Percentiles rank a stretch among this genome's conserved stretches.
phyloP scores from a whole-genome alignment of 2,113 vertebrate genomes.

The Pituophis catenifer region DNA sequence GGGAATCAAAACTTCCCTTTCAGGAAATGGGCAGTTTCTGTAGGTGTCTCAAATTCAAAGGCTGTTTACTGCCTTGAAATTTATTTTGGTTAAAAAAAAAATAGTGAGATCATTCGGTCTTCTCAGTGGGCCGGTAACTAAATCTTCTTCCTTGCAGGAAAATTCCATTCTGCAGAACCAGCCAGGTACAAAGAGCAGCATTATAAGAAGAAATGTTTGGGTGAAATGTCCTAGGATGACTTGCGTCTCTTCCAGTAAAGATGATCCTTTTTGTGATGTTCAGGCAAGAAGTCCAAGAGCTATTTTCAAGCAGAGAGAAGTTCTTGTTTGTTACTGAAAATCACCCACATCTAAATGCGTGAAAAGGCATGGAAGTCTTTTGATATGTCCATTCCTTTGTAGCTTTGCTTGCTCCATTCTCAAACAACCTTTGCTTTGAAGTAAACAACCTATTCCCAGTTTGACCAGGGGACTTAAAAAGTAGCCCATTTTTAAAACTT shows the following conservation, averaged over 20 bases:
- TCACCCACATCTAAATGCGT: background rate
- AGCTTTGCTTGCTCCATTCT: background rate
- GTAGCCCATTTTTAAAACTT: background rate
- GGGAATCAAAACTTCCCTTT: background rate
- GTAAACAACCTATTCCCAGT: background rate
- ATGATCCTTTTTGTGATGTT: background rate
- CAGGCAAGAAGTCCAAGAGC: background rate
- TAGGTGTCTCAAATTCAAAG: background rate
- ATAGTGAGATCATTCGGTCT: background rate
- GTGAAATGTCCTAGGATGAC: background rate
- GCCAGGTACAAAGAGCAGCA: background rate
- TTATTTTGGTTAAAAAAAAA: background rate
- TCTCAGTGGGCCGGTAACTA: background rate
- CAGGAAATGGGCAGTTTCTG: background rate
- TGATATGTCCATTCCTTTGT: background rate
- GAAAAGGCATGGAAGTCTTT: background rate
- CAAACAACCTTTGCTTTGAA: background rate
- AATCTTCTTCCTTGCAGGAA: fast-evolving
- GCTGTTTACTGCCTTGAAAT: background rate
- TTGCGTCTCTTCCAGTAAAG: background rate
- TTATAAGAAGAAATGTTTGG: background rate
- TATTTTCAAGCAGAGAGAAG: background rate
- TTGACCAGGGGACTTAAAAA: background rate
- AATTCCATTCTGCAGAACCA: background rate
- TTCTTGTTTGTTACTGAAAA: background rate